Conservation (phyloP, 2,888 invertebrate species). For the Hecatera dysodea region DNA sequence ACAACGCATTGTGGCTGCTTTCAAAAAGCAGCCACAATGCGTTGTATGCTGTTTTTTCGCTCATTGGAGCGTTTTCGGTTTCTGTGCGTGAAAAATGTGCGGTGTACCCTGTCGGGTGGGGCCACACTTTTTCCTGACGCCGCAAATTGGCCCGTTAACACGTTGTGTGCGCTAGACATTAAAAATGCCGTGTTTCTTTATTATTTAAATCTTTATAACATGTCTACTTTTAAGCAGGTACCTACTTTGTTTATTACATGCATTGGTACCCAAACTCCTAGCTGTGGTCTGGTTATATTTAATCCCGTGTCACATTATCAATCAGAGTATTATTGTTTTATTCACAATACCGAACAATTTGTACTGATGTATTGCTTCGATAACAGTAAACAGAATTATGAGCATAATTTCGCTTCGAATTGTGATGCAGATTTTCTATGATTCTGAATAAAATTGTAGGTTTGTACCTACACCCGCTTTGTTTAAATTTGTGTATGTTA, state of each 20-base stretch:
- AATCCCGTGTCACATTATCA: neutral
- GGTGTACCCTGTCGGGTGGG: too few relatives aligned
- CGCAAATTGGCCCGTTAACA: too few relatives aligned
- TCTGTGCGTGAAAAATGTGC: too few relatives aligned
- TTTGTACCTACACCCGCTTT: neutral
- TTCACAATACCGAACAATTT: constrained; percentile 28
- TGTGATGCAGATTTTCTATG: constrained; percentile 1
- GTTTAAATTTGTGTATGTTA: neutral
- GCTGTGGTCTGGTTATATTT: neutral
- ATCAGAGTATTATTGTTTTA: constrained; percentile 23
- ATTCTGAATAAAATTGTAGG: neutral
- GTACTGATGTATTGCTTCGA: constrained; percentile 24
- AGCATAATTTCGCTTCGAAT: neutral
- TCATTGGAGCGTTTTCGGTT: too few relatives aligned
- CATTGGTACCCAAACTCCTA: neutral
- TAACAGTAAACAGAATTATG: constrained; percentile 23
- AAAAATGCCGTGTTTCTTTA: too few relatives aligned
- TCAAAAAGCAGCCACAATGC: too few relatives aligned
- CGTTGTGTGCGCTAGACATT: too few relatives aligned
- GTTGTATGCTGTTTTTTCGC: too few relatives aligned
- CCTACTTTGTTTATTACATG: too few relatives aligned
- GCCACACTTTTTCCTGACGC: too few relatives aligned
- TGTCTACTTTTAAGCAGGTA: too few relatives aligned
- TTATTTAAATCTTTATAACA: neutral
- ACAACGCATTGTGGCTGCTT: too few relatives aligned